phyloP scores from a whole-genome alignment of 2,888 invertebrate species.

The Heliconius ismenius region DNA sequence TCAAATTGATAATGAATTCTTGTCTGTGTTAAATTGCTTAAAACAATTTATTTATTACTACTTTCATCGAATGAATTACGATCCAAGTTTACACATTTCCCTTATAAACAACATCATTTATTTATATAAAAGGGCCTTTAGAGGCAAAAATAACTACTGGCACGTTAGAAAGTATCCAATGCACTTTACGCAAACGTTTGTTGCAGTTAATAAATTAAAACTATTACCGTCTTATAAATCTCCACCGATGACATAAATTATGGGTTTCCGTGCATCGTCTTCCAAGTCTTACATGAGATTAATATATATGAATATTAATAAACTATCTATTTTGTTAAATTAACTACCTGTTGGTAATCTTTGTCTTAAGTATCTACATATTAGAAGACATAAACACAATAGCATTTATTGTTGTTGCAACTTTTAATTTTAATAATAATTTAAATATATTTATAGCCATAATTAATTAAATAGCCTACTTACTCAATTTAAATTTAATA shows the following conservation, averaged over 20 bases:
- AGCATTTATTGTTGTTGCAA: not conserved
- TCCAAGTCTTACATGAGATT: conserved; percentile 22
- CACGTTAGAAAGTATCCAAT: conserved; percentile 48
- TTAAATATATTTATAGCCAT: not conserved
- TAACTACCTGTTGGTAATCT: not conserved
- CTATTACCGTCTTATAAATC: conserved; percentile 39
- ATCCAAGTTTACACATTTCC: conserved; percentile 38
- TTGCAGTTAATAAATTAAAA: conserved; percentile 44
- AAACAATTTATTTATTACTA: conserved; percentile 39
- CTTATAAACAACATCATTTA: conserved; percentile 44
- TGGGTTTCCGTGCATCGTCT: conserved; percentile 33
- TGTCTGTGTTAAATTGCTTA: conserved; percentile 30
- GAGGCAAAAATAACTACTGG: conserved; percentile 38
- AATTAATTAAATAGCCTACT: too few relatives aligned
- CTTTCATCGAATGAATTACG: conserved; percentile 34
- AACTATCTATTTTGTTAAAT: not conserved
- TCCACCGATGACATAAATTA: conserved; percentile 41
- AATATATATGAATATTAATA: conserved; percentile 29
- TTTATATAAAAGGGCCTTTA: conserved; percentile 38
- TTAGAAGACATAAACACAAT: not conserved
- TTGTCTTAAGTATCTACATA: not conserved
- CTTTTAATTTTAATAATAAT: not conserved
- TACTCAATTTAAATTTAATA: too few relatives aligned
- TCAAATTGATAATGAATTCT: conserved; percentile 17
- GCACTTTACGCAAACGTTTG: conserved; percentile 42